Evolutionary conservation across 2,888 invertebrate species (phyloP).

Genomic region (Ligdia adustata): DNA sequence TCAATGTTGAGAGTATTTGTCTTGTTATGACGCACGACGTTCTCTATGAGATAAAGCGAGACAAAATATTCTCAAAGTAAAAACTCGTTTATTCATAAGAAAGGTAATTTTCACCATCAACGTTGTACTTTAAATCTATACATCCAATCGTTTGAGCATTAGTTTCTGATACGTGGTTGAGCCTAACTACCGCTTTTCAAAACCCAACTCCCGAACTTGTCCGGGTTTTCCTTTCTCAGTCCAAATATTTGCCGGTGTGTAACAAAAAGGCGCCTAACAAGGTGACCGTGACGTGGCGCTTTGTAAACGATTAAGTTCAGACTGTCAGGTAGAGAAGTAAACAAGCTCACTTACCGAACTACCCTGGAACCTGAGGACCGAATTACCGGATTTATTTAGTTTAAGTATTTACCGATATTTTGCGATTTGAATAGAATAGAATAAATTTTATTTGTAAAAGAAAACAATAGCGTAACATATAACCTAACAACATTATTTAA

Average conservation of each 20-base stretch:
- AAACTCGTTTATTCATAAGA: too few species aligned
- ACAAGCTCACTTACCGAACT: slow-evolving; percentile 16
- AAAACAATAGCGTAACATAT: too few species aligned
- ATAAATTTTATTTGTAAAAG: neutral
- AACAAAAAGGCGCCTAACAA: slow-evolving; percentile 19
- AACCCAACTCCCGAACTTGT: neutral
- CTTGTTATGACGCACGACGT: too few species aligned
- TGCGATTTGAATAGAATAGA: neutral
- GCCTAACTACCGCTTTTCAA: neutral
- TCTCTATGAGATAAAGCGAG: too few species aligned
- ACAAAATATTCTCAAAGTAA: too few species aligned
- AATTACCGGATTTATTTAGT: slow-evolving; percentile 5
- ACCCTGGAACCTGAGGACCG: slow-evolving; percentile 5
- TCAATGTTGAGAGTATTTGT: too few species aligned
- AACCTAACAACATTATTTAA: neutral
- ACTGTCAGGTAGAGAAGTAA: slow-evolving; percentile 27
- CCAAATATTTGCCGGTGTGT: slow-evolving; percentile 12
- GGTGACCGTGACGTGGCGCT: slow-evolving; percentile 24
- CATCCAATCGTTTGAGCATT: too few species aligned
- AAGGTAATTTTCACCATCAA: too few species aligned
- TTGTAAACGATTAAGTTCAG: slow-evolving; percentile 26
- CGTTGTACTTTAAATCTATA: too few species aligned
- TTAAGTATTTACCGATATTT: neutral
- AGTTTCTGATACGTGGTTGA: too few species aligned
- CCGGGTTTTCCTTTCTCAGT: slow-evolving; percentile 1